These are phyloP conservation scores for Onychostruthus taczanowskii DNA, from an alignment of 2,113 vertebrate genomes.

Conservation along the genomic window DNA sequence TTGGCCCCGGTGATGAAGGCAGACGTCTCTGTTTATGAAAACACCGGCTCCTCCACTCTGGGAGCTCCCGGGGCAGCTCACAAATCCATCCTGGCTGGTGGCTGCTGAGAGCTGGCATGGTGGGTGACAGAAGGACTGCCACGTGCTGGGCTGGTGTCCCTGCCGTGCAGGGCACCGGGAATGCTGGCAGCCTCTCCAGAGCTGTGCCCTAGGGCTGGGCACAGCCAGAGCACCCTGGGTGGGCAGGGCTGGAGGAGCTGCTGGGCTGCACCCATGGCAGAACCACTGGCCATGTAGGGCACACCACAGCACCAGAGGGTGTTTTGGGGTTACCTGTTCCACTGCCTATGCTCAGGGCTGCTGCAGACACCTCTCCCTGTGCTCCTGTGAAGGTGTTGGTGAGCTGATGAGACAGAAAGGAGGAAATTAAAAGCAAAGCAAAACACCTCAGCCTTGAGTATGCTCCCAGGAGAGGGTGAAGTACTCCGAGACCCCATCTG, in stretches of 20 bases:
- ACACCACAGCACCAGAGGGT: rapidly evolving
- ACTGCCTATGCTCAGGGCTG: rapidly evolving
- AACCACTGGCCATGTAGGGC: rapidly evolving
- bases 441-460: rapidly evolving
- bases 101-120: rapidly evolving
- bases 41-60: rapidly evolving
- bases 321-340: background rate
- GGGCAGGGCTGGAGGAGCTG: background rate
- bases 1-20: background rate
- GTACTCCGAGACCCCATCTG: background rate
- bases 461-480: background rate
- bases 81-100: background rate
- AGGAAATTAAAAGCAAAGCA: background rate
- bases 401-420: background rate
- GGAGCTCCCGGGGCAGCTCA: background rate
- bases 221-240: rapidly evolving
- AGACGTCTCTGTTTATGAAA: background rate
- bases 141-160: background rate
- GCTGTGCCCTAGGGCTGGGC: rapidly evolving
- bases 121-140: background rate
- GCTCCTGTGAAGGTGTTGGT: background rate
- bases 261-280: background rate
- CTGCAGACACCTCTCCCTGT: background rate
- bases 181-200: rapidly evolving
- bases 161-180: rapidly evolving